Evolutionary conservation across 1,140 invertebrate species (phyloP).

Genomic region (Dryas iulia): DNA sequence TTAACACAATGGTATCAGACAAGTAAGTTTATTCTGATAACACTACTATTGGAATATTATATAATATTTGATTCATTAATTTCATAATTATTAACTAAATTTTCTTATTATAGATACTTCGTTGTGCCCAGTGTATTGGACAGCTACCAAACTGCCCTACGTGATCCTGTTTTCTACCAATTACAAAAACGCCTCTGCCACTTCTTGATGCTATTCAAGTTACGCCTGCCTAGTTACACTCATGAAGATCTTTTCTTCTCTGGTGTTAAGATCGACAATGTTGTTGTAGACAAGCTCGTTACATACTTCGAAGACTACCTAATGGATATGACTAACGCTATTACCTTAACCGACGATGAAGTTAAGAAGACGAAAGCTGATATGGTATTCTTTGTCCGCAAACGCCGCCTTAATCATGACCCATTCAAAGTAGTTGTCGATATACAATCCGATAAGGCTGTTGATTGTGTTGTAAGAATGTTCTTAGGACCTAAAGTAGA

Average conservation of each 20-base stretch:
- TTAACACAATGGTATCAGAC: constrained; percentile 49
- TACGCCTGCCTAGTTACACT: constrained; percentile 83
- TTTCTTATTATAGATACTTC: constrained; percentile 61
- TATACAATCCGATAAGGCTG: constrained; percentile 81
- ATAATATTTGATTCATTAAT: too few relatives aligned
- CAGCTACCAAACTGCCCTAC: constrained; percentile 82
- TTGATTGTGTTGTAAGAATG: constrained; percentile 81
- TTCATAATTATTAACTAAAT: neutral
- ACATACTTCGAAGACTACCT: constrained; percentile 82
- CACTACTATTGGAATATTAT: too few relatives aligned
- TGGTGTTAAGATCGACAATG: constrained; percentile 81
- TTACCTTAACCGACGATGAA: constrained; percentile 64
- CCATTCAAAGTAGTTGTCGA: constrained; percentile 84
- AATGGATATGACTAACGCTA: constrained; percentile 79
- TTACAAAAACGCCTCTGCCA: constrained; percentile 82
- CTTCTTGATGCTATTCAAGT: constrained; percentile 81
- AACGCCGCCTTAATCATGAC: constrained; percentile 83
- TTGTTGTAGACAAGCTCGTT: constrained; percentile 78
- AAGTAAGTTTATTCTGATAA: constrained; percentile 56
- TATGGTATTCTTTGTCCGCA: constrained; percentile 80
- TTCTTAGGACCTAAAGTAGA: constrained; percentile 87
- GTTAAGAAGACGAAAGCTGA: constrained; percentile 60
- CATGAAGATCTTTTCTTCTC: constrained; percentile 82
- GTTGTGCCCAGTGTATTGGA: constrained; percentile 79
- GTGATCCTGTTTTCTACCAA: constrained; percentile 85